These are phyloP conservation scores for Noctuana brunneofusca DNA, from an alignment of 2,888 invertebrate genomes.

Conservation along the genomic window DNA sequence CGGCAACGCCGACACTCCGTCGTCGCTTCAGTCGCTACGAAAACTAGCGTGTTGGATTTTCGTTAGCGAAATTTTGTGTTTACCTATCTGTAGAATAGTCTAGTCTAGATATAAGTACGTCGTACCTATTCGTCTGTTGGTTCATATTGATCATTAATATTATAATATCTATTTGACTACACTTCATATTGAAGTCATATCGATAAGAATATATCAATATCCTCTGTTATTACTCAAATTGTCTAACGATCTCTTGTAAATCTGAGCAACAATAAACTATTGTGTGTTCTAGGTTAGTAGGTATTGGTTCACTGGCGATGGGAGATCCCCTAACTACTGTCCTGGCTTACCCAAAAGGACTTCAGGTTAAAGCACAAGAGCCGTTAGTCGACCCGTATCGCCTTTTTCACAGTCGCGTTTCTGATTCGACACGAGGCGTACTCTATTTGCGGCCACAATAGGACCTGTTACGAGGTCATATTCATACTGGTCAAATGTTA, in stretches of 20 bases:
- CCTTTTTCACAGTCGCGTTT: conserved; percentile 72
- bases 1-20: conserved; percentile 16
- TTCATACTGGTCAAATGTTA: conserved; percentile 61
- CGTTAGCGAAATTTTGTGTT: not conserved
- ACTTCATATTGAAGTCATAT: too few relatives aligned
- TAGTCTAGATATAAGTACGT: not conserved
- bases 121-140: too few relatives aligned
- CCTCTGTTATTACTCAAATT: too few relatives aligned
- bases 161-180: not conserved
- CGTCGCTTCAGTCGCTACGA: not conserved
- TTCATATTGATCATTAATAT: too few relatives aligned
- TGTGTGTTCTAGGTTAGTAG: conserved; percentile 26
- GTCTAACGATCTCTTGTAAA: too few relatives aligned
- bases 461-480: conserved; percentile 71
- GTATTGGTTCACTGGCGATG: conserved; percentile 26
- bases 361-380: conserved; percentile 41
- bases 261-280: not conserved
- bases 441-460: conserved; percentile 68
- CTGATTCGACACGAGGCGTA: conserved; percentile 75
- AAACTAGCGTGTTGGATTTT: not conserved
- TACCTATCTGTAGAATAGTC: not conserved
- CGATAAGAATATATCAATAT: too few relatives aligned
- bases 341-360: conserved; percentile 49
- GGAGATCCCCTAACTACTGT: conserved; percentile 49
- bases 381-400: conserved; percentile 77